Conservation (phyloP, 2,888 invertebrate species). For the Phaonia tiefii region DNA sequence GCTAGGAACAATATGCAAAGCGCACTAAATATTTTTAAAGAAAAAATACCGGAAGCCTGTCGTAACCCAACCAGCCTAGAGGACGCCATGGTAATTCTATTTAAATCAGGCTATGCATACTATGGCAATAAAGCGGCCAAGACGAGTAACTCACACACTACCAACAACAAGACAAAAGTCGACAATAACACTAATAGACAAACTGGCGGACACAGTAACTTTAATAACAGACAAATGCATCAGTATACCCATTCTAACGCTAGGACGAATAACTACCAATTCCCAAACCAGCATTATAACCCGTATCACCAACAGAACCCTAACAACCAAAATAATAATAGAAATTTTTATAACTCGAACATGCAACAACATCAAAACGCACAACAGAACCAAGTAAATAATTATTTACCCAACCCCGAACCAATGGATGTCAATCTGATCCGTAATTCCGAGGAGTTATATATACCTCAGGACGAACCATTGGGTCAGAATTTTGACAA, state of each 20-base stretch:
- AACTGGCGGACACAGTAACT: neutral
- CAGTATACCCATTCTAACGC: neutral
- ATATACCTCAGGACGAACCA: neutral
- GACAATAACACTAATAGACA: neutral
- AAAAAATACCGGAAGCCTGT: slow-evolving; percentile 21
- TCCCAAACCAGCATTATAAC: neutral
- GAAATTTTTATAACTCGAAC: neutral
- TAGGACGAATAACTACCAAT: neutral
- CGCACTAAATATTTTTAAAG: neutral
- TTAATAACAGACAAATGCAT: neutral
- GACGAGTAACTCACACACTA: too few relatives aligned
- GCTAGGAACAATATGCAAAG: neutral
- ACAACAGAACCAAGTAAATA: neutral
- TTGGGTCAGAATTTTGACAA: neutral
- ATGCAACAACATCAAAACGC: slow-evolving; percentile 5
- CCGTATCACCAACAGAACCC: neutral
- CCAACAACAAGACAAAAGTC: neutral
- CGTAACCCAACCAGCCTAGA: slow-evolving; percentile 57
- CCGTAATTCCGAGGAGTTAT: neutral
- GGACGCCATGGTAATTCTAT: slow-evolving; percentile 57
- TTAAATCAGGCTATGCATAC: slow-evolving; percentile 57
- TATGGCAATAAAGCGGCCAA: neutral
- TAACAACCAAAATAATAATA: neutral
- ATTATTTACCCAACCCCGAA: neutral
- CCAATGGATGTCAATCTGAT: neutral